Conservation (phyloP, 2,113 vertebrate species). For the Malurus melanocephalus region DNA sequence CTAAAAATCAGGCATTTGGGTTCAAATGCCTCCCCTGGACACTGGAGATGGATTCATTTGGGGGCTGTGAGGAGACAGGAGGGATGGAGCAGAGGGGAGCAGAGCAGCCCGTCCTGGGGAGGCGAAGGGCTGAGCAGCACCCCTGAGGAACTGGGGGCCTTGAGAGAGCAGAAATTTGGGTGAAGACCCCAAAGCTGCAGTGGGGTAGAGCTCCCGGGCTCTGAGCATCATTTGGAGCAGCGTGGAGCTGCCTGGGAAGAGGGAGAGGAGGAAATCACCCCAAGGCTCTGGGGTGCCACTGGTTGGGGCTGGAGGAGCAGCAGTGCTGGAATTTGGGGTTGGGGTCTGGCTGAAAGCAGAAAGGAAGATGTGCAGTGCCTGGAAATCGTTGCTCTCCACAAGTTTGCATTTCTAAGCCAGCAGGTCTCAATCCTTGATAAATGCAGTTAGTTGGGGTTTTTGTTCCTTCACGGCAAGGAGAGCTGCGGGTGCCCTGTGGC, state of each 20-base stretch:
- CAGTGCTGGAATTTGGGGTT: neutral
- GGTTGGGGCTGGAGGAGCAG: neutral
- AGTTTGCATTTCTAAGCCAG: neutral
- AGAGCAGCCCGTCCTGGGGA: neutral
- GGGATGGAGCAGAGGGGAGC: neutral
- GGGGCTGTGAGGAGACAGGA: neutral
- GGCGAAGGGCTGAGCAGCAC: neutral
- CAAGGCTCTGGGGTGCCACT: neutral
- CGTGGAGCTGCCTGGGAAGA: neutral
- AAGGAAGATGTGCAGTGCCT: neutral
- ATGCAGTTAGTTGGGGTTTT: fast-evolving
- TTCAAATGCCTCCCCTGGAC: constrained; percentile 36
- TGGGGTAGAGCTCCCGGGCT: neutral
- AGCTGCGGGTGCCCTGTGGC: too few relatives aligned
- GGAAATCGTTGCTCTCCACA: fast-evolving
- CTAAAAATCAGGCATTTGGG: constrained; percentile 55
- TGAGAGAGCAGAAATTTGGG: neutral
- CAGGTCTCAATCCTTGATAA: neutral
- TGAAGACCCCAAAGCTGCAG: neutral
- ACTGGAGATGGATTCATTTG: constrained; percentile 48
- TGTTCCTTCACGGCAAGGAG: neutral
- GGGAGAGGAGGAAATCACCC: neutral
- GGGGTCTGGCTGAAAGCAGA: neutral
- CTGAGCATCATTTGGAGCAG: neutral
- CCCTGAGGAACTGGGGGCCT: neutral